Base-by-base conservation (phyloP, 2,888 invertebrate genomes). In the Prionchulus punctatus region DNA sequence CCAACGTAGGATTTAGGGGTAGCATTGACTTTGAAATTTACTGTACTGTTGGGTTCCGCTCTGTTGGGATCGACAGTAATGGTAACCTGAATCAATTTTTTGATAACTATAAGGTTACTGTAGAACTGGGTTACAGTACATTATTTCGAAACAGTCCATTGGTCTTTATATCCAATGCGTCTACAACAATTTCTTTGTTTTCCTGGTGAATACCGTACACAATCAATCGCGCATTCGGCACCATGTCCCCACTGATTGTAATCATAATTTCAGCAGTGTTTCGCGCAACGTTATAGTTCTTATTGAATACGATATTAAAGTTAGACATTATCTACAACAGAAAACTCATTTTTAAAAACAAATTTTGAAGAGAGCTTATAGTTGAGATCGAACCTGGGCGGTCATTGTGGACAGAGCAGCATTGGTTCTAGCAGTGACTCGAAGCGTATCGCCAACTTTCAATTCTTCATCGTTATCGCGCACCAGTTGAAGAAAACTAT, bases 1-100 rank as follows among this genome's bases (percentile, higher is more conserved):
- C 87, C 89, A 21, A 91, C 83, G 64, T 82, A 82, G 0, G 92
- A 88, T 64, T 87, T 84, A 0, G 87, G 82, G 69, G 84, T 85
- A 0, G 91, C 83, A 26, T 79, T 77, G 15, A 92, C 81, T 2
- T 80, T 78, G 12, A 94, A 74, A 62, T 85, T 82, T 1, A 91
- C 80, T 57, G 82, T 60, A 28, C 82, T 79, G 54, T 85, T 85
- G 0, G 90, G 90, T 56, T 82, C 81, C 0, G 81, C 81, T 70
- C 82, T 79, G 1, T 76, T 43, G 23, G 60, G 58, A 50, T 59
- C 57, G 0, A 78, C 76, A 2, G 79, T 79, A 4, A 86, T 77
- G 26, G 84, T 79, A 49, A 86, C 79, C 83, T 83, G 62, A 31
- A 66, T 64, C n/a, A 36, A 36, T 12, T 36, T 18, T 48, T 7